Evolutionary conservation across 1,140 invertebrate species (phyloP).

Genomic region (Rhopalosiphum maidis): DNA sequence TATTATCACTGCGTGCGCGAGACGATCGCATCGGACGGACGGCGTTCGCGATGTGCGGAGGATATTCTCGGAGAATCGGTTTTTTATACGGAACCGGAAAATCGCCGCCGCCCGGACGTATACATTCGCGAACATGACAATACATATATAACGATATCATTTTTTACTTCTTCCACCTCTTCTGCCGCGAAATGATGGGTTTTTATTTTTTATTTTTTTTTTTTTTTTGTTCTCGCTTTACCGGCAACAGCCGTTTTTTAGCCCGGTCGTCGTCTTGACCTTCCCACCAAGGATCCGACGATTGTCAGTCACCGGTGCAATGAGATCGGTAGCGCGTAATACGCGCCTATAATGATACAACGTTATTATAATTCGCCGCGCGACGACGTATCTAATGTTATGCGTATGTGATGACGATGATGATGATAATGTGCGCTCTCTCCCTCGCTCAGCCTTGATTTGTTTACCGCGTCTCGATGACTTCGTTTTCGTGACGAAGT

Average conservation of each 20-base stretch:
- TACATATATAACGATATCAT: not conserved
- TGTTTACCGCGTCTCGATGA: not conserved
- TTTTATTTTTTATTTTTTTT: not conserved
- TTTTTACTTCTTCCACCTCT: not conserved
- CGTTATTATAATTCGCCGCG: not conserved
- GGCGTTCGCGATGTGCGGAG: not conserved
- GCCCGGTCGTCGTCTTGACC: not conserved
- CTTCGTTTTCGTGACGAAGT: not conserved
- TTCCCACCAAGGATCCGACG: conserved; percentile 36
- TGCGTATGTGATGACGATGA: not conserved
- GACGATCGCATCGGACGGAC: not conserved
- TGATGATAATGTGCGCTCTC: not conserved
- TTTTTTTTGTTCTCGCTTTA: not conserved
- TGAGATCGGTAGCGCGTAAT: not conserved
- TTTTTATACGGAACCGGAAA: conserved; percentile 13
- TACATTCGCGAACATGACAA: not conserved
- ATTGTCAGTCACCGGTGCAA: not conserved
- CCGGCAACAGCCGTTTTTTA: not conserved
- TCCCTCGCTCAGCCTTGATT: not conserved
- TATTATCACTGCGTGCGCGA: not conserved
- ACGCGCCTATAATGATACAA: not conserved
- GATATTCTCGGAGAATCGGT: not conserved
- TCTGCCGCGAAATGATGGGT: not conserved
- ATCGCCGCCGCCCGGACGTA: not conserved
- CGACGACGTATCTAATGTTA: not conserved